phyloP scores from a whole-genome alignment of 2,113 vertebrate species.

The Cheilinus undulatus region DNA sequence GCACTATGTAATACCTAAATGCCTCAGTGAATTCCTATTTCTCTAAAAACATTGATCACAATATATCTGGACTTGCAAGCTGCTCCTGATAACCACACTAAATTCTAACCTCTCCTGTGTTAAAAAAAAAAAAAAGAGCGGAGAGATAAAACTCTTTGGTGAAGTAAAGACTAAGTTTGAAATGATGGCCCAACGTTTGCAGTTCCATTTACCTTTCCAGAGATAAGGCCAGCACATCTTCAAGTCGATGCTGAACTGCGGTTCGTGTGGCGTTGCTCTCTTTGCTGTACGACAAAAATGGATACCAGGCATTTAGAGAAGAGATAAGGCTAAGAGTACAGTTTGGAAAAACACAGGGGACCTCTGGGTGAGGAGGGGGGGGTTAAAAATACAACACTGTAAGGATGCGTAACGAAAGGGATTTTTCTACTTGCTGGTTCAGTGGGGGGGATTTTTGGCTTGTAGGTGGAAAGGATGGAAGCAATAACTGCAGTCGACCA shows the following conservation, averaged over 20 bases:
- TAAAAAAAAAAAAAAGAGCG: not conserved
- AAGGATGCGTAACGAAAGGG: conserved; percentile 29
- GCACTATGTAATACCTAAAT: not conserved
- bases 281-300: conserved; percentile 18
- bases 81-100: conserved; percentile 11
- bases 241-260: not conserved
- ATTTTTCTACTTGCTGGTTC: conserved; percentile 26
- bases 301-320: conserved; percentile 31
- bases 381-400: conserved; percentile 22
- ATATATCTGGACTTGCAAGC: not conserved
- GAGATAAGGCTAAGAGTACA: conserved; percentile 11
- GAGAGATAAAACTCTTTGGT: conserved; percentile 2
- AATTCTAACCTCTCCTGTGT: not conserved
- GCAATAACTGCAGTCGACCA: conserved; percentile 30
- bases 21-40: not conserved
- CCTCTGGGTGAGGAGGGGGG: not conserved
- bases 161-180: conserved; percentile 8
- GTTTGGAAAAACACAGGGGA: conserved; percentile 17
- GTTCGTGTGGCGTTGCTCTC: conserved; percentile 16
- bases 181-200: conserved; percentile 28
- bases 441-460: conserved; percentile 1
- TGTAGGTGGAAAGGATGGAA: not conserved
- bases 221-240: conserved; percentile 38
- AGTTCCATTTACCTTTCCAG: conserved; percentile 32
- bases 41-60: not conserved